Base-by-base conservation (phyloP, 2,888 invertebrate species). In the Campoplex nolae region DNA sequence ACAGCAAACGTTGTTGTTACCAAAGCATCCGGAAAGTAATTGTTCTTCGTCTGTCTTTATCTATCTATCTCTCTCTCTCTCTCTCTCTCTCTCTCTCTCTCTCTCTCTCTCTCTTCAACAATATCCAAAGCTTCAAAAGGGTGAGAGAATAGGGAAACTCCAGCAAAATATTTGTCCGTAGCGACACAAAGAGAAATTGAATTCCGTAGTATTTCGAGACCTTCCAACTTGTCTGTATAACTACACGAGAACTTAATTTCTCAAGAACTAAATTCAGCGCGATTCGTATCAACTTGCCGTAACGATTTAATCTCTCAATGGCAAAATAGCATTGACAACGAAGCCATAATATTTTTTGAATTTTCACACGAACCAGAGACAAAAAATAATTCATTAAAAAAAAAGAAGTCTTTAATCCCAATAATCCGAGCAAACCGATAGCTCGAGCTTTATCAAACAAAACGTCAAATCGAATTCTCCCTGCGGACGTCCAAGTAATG, bases 11-110 rank as follows among this genome's bases (percentile, higher is more conserved):
- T 32, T 70, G 56, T 79, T 79, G 79, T 86, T 83, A 42, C 62
- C 82, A 80, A 76, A 88, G 79, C 86, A 87, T 85, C 78, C 83
- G 67, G 81, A 83, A 81, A 87, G 89, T 85, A 86, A 87, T 88
- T 88, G 87, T 84, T 85, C 83, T 75, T 74, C n/a, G 67, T 68
- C 23, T 8, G 28, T 18, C 28, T 48, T 65, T 74, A n/a, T 70
- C 23, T 42, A 23, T n/a, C 68, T 62, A 45, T 75, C 58, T 7
- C n/a, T 23, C 23, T 38, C 38, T 81, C 71, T 56, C 42, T n/a
- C 28, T 62, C 73, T 16, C 51, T 45, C 38, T 74, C 42, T 23
- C 58, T 38, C 42, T 65, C 48, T 65, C 76, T 42, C 18, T 67
- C 38, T 68, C 38, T 45, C 58, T 74, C 65, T 18, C 62, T 67